Base-by-base conservation (phyloP, 2,113 vertebrate species). In the Psittacula cyanocephala region DNA sequence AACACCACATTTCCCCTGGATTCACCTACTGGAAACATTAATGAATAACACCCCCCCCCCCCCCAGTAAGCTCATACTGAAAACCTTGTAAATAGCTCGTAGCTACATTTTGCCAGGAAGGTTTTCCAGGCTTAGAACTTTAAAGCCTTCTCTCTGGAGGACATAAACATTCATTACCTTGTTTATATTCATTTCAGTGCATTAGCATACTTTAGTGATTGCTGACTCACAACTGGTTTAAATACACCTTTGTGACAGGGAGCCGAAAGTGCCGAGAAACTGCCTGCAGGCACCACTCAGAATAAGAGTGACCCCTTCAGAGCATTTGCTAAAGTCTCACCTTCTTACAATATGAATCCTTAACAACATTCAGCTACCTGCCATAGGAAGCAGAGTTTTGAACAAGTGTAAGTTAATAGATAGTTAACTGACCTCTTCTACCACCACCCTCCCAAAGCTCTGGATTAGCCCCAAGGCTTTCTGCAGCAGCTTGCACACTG, bases 21-120 rank as follows among this genome's bases (percentile, higher is more conserved):
- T 59, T 65, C 72, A 74, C 72, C 79, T 14, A 0, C 63, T 43
- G 53, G 13, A 59, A 77, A 10, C 13, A 10, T 6, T 2, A 3
- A 4, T 5, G 33, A 64, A 8, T 37, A 37, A 68, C n/a, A 39
- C 44, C 52, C 63, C 14, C 37, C 44, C 14, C 10, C 0, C 6
- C 1, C 18, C 2, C 8, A 22, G 60, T 0, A 23, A 22, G 23
- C 15, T 44, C 9, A 1, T 0, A 7, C 4, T 7, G 11, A 25
- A 33, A 60, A 5, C 59, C 60, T 9, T 29, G 17, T 31, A 3
- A 17, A n/a, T 0, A 71, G 78, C 78, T 64, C 47, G 16, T 24
- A 83, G 76, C 23, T 47, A 2, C 17, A 0, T 23, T 46, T 10
- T 25, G 57, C 65, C 81, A 55, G 52, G 27, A 39, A 85, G 20